Base-by-base conservation (phyloP, 1,140 invertebrate genomes). In the Ditylenchus dipsaci region DNA sequence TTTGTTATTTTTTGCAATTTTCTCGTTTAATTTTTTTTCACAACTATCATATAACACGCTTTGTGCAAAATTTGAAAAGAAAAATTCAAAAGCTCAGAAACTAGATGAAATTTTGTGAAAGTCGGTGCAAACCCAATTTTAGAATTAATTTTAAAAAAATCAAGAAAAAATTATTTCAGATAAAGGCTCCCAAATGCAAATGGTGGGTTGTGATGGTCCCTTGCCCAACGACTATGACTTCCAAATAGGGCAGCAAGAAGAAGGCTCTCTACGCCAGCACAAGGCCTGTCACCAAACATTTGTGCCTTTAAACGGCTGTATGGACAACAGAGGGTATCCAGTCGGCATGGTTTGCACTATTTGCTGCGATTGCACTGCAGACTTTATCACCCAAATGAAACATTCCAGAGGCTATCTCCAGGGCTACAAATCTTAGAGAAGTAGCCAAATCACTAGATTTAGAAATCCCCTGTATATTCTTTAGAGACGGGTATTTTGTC, bases 331-430 rank as follows among this genome's bases (percentile, higher is more conserved):
- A 30, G 80, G 78, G 30, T 81, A 81, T 65, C 80, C 78, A 30
- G 70, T 81, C 33, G 79, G 81, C 42, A 81, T 81, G 79, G 56
- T 81, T n/a, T 81, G 79, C 74, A 78, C 73, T 29, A 77, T 81
- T 47, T 81, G 79, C 65, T 81, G 79, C 66, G 79, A 81, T 59
- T 81, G 79, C 63, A 26, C 68, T 5, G 57, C n/a, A 9, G 67
- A 70, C 33, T 70, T 70, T 29, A 43, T 38, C 11, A 70, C 21
- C 33, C 56, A 61, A 61, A 61, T 61, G 59, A 21, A 30, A n/a
- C n/a, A 61, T 19, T 26, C 19, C 29, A 30, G 59, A 30, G 59
- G 59, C n/a, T 61, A 61, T 30, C n/a, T 61, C 29, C 29, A 61
- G 13, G 59, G 59, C n/a, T 61, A 61, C 38, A 61, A 61, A n/a